Base-by-base conservation (phyloP, 1,140 invertebrate species). In the Orius laevigatus region DNA sequence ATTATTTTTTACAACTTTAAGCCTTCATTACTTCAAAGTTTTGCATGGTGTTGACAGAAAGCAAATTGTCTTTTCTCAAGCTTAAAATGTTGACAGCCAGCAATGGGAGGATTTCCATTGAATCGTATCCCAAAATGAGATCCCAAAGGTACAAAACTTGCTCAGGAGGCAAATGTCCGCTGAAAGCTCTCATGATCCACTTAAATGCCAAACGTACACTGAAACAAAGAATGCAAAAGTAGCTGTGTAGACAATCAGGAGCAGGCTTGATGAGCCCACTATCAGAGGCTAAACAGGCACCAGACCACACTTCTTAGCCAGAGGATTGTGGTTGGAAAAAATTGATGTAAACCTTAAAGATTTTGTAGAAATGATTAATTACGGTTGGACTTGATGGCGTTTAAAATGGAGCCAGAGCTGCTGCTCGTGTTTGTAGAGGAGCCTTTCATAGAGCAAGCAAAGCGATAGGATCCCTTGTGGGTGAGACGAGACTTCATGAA, bases 131-230 rank as follows among this genome's bases (percentile, higher is more conserved):
- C 1, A 97, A 66, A 46, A 96, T 78, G 50, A 87, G 67, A 63
- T 96, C 91, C 91, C 91, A 97, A 6, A 97, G 66, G 32, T 84
- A 76, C 0, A 97, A 67, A 0, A 96, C 67, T 63, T 97, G 90
- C 57, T 93, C 88, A 3, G 87, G 87, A 0, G 86, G 80, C 41
- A 97, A 67, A 61, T 92, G 87, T 0, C 92, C 91, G 55, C 89
- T 93, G 61, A 94, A 97, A 1, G 83, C 89, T 53, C 89, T 70
- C 73, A 95, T 92, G 8, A 97, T 63, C 92, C 92, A 97, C 63
- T 93, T 93, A 60, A 95, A 91, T 2, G 91, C 87, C 14, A 95
- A 76, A 58, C 81, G 75, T 25, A 91, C 69, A n/a, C 85, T 87
- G 55, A 33, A 69, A 64, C 48, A 57, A 56, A 50, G 49, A 50